Base-by-base conservation (phyloP, 2,797 vertebrate genomes). In the Melopsittacus undulatus region DNA sequence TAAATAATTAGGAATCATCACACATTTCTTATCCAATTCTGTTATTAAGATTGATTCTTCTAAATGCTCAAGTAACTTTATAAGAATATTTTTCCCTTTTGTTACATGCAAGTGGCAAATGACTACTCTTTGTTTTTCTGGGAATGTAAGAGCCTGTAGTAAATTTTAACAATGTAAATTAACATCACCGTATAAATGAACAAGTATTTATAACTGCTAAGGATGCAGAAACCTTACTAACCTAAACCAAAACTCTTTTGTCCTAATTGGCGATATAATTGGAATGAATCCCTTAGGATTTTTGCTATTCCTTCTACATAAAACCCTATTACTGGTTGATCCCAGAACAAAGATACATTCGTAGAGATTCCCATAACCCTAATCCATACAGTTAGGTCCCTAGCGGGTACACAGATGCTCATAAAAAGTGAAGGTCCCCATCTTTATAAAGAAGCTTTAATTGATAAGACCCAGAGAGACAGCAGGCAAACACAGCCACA, bases 401-500 rank as follows among this genome's bases (percentile, higher is more conserved):
- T 24, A 14, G 92, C 4, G 79, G 38, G 73, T 89, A 85, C 96
- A 97, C 97, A 97, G 96, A 96, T 97, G 96, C 90, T 95, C 77
- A 11, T 49, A 90, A 93, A 90, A 94, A 74, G 87, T 77, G 79
- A 85, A 91, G 54, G 91, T 94, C 72, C 82, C 61, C 68, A 73
- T 83, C 86, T 92, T 92, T 93, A 73, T 69, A 95, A 93, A 91
- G 72, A 67, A 81, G 82, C 64, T 85, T 89, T 97, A 97, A 97
- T 94, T 97, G 94, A 94, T 86, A 94, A 90, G 61, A 79, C 87
- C n/a, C 66, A 92, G 77, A 68, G 81, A 95, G 72, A 54, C 48
- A 64, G 72, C 78, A 80, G 83, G 89, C 18, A 94, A 84, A 83
- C 51, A 56, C 48, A 83, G 49, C 27, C 67, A 86, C 34, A 38